phyloP scores from a whole-genome alignment of 2,113 vertebrate species.

The Lathamus discolor region DNA sequence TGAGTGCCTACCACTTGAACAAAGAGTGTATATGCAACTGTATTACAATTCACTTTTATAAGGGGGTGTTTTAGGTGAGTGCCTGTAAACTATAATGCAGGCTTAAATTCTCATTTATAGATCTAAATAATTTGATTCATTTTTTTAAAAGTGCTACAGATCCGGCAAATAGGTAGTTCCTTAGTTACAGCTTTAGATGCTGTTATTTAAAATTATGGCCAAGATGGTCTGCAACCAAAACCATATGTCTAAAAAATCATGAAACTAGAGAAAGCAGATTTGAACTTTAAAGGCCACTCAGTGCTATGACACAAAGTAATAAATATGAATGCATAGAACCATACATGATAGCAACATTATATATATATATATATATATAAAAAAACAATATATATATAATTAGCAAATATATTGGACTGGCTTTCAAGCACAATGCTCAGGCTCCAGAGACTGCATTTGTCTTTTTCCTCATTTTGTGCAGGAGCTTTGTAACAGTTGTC shows the following conservation, averaged over 20 bases:
- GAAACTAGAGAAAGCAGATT: neutral
- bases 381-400: neutral
- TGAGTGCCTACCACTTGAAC: neutral
- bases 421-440: neutral
- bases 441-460: neutral
- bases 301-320: accelerated
- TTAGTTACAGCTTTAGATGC: neutral
- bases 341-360: accelerated
- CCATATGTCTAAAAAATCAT: neutral
- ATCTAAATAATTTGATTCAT: neutral
- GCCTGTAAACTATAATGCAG: neutral
- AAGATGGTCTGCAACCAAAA: slow-evolving; percentile 1
- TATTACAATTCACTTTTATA: neutral
- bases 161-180: neutral
- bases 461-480: neutral
- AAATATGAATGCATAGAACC: accelerated
- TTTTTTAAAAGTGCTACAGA: neutral
- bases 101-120: neutral
- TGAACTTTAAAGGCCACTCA: neutral
- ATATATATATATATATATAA: neutral
- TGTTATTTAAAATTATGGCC: neutral
- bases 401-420: neutral
- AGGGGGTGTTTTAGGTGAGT: neutral
- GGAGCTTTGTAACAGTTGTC: neutral
- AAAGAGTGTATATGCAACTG: neutral